Evolutionary conservation across 2,888 invertebrate genomes (phyloP).

Genomic region (Beris morrisii): DNA sequence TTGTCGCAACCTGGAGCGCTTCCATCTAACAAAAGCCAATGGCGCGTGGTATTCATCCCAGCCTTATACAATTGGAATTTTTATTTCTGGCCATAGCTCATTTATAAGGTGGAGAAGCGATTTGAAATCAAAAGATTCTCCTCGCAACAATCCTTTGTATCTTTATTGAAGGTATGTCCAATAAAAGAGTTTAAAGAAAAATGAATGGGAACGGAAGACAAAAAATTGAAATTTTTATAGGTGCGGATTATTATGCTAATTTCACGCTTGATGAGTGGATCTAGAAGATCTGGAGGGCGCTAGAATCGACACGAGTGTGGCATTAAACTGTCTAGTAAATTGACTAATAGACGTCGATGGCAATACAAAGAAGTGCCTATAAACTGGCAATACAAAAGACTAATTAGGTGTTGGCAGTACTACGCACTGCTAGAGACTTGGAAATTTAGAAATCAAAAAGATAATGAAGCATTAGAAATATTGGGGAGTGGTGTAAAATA

Average conservation of each 20-base stretch:
- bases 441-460: too few species aligned
- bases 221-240: conserved; percentile 20
- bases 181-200: too few species aligned
- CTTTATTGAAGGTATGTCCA: background rate
- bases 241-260: conserved; percentile 32
- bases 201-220: conserved; percentile 3
- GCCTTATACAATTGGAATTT: conserved; percentile 18
- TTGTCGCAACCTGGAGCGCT: background rate
- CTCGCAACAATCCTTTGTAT: conserved; percentile 7
- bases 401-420: too few species aligned
- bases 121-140: conserved; percentile 1
- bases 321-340: too few species aligned
- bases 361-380: too few species aligned
- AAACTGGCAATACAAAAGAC: too few species aligned
- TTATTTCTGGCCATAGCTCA: conserved; percentile 24
- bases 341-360: too few species aligned
- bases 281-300: conserved; percentile 20
- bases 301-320: conserved; percentile 18
- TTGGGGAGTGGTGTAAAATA: too few species aligned
- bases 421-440: too few species aligned
- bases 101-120: conserved; percentile 10
- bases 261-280: conserved; percentile 19
- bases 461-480: too few species aligned
- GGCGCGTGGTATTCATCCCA: conserved; percentile 24
- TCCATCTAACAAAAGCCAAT: conserved; percentile 9